These are phyloP conservation scores for Schizaphis graminum DNA, from an alignment of 2,888 invertebrate genomes.

Conservation along the genomic window DNA sequence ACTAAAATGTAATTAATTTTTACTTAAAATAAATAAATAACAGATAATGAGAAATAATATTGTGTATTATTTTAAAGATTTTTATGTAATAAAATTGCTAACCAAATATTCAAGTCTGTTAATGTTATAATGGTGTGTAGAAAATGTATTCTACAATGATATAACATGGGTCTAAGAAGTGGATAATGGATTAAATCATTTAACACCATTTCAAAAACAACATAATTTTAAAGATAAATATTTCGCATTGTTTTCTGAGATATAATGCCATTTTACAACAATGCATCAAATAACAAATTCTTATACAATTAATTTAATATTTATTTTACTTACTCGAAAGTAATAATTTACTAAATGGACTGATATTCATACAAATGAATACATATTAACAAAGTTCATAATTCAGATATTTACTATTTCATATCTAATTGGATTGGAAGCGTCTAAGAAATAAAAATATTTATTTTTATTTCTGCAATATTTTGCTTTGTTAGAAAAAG, in stretches of 20 bases:
- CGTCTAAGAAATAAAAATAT: neutral
- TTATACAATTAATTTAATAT: neutral
- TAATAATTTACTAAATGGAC: neutral
- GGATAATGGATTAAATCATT: neutral
- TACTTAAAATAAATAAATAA: neutral
- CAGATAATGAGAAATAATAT: neutral
- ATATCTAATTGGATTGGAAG: neutral
- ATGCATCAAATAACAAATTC: neutral
- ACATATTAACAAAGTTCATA: neutral
- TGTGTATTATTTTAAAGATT: neutral
- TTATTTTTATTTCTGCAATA: neutral
- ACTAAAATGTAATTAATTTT: neutral
- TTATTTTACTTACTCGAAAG: neutral
- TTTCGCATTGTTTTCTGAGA: neutral
- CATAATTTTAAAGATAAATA: neutral
- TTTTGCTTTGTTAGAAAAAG: neutral
- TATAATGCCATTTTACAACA: neutral
- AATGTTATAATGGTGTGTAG: neutral
- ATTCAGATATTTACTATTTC: neutral
- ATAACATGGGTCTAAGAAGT: neutral
- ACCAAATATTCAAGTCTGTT: neutral
- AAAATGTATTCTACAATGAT: neutral
- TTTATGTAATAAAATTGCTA: neutral
- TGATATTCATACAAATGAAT: neutral
- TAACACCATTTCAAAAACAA: neutral